Conservation (phyloP, 1,140 invertebrate species). For the Solenopsis fugax region DNA sequence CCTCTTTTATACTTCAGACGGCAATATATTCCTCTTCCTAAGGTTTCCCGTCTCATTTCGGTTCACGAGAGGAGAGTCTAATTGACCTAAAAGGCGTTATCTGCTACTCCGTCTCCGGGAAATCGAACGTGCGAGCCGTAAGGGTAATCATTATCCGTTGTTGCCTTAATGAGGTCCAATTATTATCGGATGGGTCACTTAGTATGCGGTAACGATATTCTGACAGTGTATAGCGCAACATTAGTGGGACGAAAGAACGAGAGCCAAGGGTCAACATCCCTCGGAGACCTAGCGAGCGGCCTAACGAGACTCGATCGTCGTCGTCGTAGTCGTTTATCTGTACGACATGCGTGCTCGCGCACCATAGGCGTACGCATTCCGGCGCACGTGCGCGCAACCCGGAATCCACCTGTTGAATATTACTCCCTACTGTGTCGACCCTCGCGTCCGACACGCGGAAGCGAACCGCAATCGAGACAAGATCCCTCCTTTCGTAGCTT, state of each 20-base stretch:
- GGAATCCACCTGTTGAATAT: conserved; percentile 73
- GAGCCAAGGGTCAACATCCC: conserved; percentile 81
- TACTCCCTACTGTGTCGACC: conserved; percentile 57
- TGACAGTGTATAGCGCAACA: conserved; percentile 70
- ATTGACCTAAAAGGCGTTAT: conserved; percentile 80
- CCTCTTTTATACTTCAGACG: background rate
- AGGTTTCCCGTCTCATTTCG: conserved; percentile 39
- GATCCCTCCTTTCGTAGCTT: conserved; percentile 6
- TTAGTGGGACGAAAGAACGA: conserved; percentile 73
- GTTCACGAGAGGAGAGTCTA: conserved; percentile 62
- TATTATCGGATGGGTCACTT: conserved; percentile 83
- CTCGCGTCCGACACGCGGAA: conserved; percentile 42
- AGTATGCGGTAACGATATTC: conserved; percentile 80
- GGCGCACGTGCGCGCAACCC: conserved; percentile 64
- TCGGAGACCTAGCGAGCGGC: conserved; percentile 50
- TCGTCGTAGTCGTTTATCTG: conserved; percentile 37
- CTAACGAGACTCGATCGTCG: conserved; percentile 68
- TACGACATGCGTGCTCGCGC: conserved; percentile 39
- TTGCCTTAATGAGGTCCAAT: conserved; percentile 83
- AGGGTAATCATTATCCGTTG: conserved; percentile 73
- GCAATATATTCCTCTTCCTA: conserved; percentile 33
- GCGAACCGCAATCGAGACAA: conserved; percentile 6
- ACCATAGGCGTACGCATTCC: background rate
- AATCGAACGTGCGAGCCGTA: conserved; percentile 60
- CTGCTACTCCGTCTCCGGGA: conserved; percentile 62